Percentiles rank a stretch among this genome's conserved stretches.
Evolutionary conservation across 2,797 vertebrate genomes (phyloP).

Genomic region (Chromobotia macracanthus): DNA sequence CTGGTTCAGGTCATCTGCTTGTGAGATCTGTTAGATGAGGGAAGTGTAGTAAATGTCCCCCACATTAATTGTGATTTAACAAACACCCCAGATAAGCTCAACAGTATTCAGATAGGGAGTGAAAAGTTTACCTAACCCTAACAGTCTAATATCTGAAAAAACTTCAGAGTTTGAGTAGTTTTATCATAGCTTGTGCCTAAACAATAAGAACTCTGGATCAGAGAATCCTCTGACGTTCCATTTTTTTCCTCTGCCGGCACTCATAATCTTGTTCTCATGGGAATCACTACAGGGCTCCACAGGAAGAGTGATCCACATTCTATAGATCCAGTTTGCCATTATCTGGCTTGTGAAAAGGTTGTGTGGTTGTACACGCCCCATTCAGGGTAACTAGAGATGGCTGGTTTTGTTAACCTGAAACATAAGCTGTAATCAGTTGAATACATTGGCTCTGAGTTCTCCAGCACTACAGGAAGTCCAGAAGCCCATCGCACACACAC

Average conservation of each 20-base stretch:
- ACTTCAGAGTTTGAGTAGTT: neutral
- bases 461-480: neutral
- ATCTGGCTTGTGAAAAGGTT: slow-evolving; percentile 46
- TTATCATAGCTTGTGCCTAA: neutral
- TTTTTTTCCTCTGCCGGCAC: slow-evolving; percentile 19
- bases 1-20: too few species aligned
- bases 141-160: too few species aligned
- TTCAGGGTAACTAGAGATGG: slow-evolving; percentile 58
- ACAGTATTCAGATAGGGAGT: too few species aligned
- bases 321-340: slow-evolving; percentile 43
- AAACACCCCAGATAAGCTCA: too few species aligned
- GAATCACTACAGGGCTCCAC: slow-evolving; percentile 27
- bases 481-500: neutral
- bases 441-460: slow-evolving; percentile 16
- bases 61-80: too few species aligned
- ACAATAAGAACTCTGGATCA: neutral
- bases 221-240: slow-evolving; percentile 18
- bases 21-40: too few species aligned
- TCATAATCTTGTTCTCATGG: slow-evolving; percentile 25
- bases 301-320: slow-evolving; percentile 17
- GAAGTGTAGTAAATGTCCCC: too few species aligned
- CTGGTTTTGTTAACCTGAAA: slow-evolving; percentile 59
- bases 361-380: slow-evolving; percentile 55
- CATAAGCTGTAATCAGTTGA: slow-evolving; percentile 28
- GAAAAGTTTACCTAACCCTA: too few species aligned